A percentile compares a stretch with the other conserved stretches of the same genome.
These are phyloP conservation scores for Actenoides hombroni DNA, from an alignment of 2,113 vertebrate species.

Conservation along the genomic window DNA sequence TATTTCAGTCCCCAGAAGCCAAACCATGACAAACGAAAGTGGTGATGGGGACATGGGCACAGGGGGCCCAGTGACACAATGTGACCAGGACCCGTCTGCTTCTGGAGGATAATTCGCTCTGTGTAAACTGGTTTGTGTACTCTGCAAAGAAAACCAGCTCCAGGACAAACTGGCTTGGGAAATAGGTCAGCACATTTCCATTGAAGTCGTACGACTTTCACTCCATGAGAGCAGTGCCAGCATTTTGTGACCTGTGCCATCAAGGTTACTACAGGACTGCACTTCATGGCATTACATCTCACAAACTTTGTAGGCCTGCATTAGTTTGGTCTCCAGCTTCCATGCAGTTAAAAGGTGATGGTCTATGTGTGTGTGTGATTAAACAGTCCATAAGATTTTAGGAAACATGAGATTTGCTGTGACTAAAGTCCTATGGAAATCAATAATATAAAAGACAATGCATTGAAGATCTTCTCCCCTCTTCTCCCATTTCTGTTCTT, in stretches of 20 bases:
- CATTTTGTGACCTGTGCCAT: neutral
- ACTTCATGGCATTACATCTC: neutral
- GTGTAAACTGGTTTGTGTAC: neutral
- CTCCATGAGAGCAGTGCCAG: neutral
- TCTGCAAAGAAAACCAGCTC: slow-evolving; percentile 2
- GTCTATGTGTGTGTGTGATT: neutral
- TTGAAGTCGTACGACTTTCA: slow-evolving; percentile 22
- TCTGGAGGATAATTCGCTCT: fast-evolving
- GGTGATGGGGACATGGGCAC: fast-evolving
- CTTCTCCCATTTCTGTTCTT: neutral
- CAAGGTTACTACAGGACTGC: neutral
- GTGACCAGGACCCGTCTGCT: fast-evolving
- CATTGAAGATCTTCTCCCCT: neutral
- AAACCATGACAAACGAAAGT: fast-evolving
- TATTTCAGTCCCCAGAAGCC: neutral
- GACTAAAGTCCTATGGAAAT: neutral
- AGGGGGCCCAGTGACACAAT: fast-evolving
- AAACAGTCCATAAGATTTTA: neutral
- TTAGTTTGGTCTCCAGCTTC: neutral
- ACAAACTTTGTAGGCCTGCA: fast-evolving
- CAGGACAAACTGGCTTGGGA: neutral
- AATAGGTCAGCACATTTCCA: neutral
- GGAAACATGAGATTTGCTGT: neutral
- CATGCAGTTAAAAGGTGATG: neutral
- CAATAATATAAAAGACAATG: neutral